Evolutionary conservation across 2,113 vertebrate genomes (phyloP).

Genomic region (Sterrhoptilus dennistouni): DNA sequence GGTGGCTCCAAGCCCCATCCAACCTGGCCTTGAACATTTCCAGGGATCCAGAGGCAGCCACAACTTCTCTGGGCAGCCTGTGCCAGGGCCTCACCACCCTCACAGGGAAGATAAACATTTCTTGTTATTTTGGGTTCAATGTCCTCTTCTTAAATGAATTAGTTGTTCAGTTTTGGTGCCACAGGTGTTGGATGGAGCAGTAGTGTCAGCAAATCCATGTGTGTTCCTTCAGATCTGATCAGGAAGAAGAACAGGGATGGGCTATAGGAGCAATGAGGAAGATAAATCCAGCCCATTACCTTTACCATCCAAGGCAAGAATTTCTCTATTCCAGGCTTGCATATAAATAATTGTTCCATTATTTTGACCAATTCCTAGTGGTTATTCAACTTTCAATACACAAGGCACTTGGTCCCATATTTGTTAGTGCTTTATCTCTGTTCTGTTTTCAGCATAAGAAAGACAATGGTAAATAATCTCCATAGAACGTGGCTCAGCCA

Average conservation of each 20-base stretch:
- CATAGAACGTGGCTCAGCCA: background rate
- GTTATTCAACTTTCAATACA: background rate
- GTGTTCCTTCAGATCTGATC: background rate
- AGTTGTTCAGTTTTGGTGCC: background rate
- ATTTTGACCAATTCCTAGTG: background rate
- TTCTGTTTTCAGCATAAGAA: background rate
- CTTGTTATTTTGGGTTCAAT: background rate
- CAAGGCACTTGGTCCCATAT: background rate
- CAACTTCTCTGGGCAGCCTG: background rate
- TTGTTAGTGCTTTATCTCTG: background rate
- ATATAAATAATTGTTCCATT: background rate
- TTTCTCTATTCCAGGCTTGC: background rate
- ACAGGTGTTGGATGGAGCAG: background rate
- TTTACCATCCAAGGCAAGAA: background rate
- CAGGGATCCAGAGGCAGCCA: background rate
- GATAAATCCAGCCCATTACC: background rate
- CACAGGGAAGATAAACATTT: background rate
- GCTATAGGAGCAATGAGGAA: background rate
- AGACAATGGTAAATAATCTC: background rate
- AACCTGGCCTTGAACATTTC: accelerated
- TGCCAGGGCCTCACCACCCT: background rate
- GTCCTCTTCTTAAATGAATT: background rate
- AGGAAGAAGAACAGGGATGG: background rate
- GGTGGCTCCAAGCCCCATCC: accelerated
- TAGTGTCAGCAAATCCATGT: background rate